Evolutionary conservation across 2,888 invertebrate species (phyloP), one percentile per base, ranked within the genome.

Genomic region (Silvanus unidentatus): DNA sequence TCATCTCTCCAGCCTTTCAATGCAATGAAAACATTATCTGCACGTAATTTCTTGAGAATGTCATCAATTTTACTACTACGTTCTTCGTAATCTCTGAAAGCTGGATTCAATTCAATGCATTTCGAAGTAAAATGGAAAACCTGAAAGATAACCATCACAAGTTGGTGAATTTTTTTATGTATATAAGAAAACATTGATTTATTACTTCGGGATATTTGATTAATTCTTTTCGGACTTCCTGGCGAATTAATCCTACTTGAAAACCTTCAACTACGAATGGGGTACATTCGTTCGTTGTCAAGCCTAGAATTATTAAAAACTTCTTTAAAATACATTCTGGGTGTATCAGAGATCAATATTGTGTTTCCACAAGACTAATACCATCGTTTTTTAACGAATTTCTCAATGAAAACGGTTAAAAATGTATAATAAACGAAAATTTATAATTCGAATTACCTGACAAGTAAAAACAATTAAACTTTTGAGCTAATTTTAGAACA

Each of bases 1-100:
- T 96, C 95, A 76, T 95, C 87, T 66, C 95, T 78, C 95, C 95
- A 96, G 12, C 95, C 94, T 65, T 85, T 84, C 6, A 93, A 74
- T 35, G 94, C 86, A 53, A 85, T 77, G 66, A 93, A 87, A 57
- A 82, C 78, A 63, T 86, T 83, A 59, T 88, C 82, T 50, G 79
- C 79, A 49, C 85, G 77, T 65, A 93, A 76, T 66, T 86, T 81
- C 58, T 81, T 78, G 60, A 96, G 75, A 47, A 94, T 85, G 68
- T 82, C 79, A 54, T 89, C 90, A 38, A 95, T 77, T 64, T 81
- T 80, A 43, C 77, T 77, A 49, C 88, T 88, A 58, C 92, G 79
- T 63, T 90, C 88, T 54, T 84, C 80, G 66, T 91, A 92, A 63
- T 89, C 88, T 63, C 88, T 78, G 68, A 91, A 89, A 43, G 89